phyloP scores from a whole-genome alignment of 2,797 vertebrate species.

The Liasis olivaceus region DNA sequence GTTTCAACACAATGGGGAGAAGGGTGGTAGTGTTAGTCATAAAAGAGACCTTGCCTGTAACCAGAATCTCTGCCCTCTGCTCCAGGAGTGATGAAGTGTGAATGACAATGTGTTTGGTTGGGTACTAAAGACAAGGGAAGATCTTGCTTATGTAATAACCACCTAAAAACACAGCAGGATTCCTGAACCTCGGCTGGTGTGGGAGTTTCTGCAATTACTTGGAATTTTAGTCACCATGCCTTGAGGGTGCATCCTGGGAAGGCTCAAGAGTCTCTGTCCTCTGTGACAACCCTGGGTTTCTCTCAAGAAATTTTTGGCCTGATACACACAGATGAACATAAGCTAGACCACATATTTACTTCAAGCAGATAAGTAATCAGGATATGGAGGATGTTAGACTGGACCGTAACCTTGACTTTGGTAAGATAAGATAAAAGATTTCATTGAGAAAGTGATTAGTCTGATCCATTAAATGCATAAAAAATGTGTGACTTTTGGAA shows the following conservation, averaged over 20 bases:
- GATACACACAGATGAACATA: neutral
- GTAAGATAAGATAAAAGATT: slow-evolving; percentile 3
- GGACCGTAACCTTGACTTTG: neutral
- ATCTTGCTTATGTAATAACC: neutral
- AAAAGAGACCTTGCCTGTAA: too few relatives aligned
- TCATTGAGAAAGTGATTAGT: neutral
- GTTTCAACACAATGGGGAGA: too few relatives aligned
- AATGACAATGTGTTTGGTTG: too few relatives aligned
- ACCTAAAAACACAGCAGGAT: neutral
- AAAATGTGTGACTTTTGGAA: neutral
- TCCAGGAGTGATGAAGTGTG: too few relatives aligned
- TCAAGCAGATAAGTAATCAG: neutral
- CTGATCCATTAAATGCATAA: neutral
- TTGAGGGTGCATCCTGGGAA: neutral
- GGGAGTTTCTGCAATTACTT: neutral
- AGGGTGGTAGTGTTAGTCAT: too few relatives aligned
- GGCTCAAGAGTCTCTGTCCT: neutral
- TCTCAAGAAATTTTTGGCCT: neutral
- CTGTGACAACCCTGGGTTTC: neutral
- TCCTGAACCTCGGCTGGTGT: neutral
- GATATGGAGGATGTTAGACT: neutral
- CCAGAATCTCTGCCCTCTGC: too few relatives aligned
- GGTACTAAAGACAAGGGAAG: too few relatives aligned
- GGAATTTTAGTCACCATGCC: neutral
- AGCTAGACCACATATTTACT: neutral